phyloP scores from a whole-genome alignment of 2,113 vertebrate genomes.

The Cyprinodon brontotheroides region DNA sequence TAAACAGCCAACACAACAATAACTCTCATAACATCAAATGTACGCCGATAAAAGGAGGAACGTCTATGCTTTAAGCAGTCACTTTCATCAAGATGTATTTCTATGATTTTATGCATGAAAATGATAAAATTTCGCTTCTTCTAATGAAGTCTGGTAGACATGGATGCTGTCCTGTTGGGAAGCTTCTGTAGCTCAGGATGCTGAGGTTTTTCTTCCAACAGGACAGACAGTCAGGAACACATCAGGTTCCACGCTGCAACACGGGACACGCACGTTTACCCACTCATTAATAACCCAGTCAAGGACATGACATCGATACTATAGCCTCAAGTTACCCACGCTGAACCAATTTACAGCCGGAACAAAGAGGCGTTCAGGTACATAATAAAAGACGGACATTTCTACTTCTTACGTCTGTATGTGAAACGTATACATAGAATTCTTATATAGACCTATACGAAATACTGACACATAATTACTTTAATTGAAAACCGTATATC shows the following conservation, averaged over 20 bases:
- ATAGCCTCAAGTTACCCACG: neutral
- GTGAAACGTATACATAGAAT: no score
- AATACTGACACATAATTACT: neutral
- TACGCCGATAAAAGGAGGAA: constrained; percentile 9
- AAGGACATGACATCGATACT: constrained; percentile 71
- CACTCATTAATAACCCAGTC: constrained; percentile 78
- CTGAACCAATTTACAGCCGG: neutral
- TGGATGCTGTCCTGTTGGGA: neutral
- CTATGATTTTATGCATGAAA: neutral
- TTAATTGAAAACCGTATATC: neutral
- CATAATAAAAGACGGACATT: constrained; percentile 30
- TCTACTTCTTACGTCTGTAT: neutral
- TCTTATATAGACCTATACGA: no score
- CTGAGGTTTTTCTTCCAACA: neutral
- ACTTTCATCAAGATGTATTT: neutral
- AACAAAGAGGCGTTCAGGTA: neutral
- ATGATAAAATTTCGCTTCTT: constrained; percentile 6
- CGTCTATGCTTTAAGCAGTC: neutral
- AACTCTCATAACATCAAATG: neutral
- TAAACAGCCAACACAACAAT: neutral
- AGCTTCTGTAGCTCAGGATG: no score
- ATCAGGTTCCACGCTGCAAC: neutral
- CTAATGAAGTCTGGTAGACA: constrained; percentile 13
- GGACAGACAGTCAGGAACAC: constrained; percentile 1
- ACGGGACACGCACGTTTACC: constrained; percentile 60